Conservation (phyloP, 2,797 vertebrate genomes). For the Takifugu rubripes region DNA sequence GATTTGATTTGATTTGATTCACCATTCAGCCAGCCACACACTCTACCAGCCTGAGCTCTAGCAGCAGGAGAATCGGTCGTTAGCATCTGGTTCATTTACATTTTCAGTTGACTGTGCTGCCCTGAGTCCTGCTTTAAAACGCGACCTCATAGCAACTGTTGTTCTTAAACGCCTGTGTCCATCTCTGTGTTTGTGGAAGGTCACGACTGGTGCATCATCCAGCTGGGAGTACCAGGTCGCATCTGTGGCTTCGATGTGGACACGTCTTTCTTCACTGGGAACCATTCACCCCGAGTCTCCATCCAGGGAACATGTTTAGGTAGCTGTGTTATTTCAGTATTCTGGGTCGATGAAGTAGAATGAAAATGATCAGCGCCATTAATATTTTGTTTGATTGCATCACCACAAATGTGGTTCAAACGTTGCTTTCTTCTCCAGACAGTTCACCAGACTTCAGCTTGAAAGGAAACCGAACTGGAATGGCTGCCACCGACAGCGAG, state of each 20-base stretch:
- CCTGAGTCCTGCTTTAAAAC: no score
- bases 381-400: no score
- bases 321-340: constrained; percentile 15
- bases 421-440: background rate
- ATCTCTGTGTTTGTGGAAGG: constrained; percentile 50
- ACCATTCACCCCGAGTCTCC: constrained; percentile 67
- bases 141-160: no score
- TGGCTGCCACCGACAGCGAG: constrained; percentile 72
- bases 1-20: no score
- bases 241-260: constrained; percentile 76
- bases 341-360: no score
- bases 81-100: no score
- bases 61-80: no score
- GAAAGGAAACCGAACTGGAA: constrained; percentile 74
- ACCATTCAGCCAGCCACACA: no score
- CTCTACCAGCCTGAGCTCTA: no score
- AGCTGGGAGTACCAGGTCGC: constrained; percentile 70
- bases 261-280: constrained; percentile 80
- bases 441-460: constrained; percentile 40
- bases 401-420: no score
- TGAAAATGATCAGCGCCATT: no score
- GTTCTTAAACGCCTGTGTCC: background rate
- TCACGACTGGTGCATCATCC: constrained; percentile 76
- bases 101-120: no score
- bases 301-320: constrained; percentile 74